Base-by-base conservation (phyloP, 2,888 invertebrate species). In the Athalia circularis region DNA sequence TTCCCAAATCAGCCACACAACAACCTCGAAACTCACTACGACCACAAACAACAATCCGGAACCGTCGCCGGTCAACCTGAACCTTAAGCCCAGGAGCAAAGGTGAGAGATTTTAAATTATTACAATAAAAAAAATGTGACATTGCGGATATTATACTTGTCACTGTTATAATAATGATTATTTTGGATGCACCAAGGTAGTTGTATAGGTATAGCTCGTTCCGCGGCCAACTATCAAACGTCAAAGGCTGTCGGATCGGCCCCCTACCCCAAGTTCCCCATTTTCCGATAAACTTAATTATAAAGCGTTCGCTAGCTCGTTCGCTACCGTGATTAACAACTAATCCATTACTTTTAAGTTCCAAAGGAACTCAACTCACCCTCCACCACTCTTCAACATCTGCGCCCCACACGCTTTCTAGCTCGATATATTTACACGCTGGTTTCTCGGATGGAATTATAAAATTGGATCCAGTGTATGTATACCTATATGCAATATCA, bases 31-130 rank as follows among this genome's bases (percentile, higher is more conserved):
- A 81, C 80, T 78, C 77, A 15, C 77, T 43, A 67, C 82, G 52
- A 80, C 80, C 77, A 80, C 80, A 57, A 81, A 82, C 80, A 85
- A 83, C 79, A 83, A 83, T 81, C 81, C 82, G 29, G 88, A 88
- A 11, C 80, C 85, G 50, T 86, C 84, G 8, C 85, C 87, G 67
- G 86, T 87, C 78, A 87, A 89, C 78, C 85, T 88, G 76, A 89
- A 89, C 78, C 83, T 86, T 79, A 89, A 89, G 82, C 86, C 83
- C 64, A 86, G 86, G 80, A 82, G 64, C 57, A 78, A 78, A 64
- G 78, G 78, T 78, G 15, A 78, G 64, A 29, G 29, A 29, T 29
- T 29, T 29, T n/a, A n/a, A n/a, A n/a, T n/a, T 29, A 29, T 29
- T 29, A 29, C 1, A 29, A 29, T 29, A 29, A 29, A 5, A n/a